phyloP scores from a whole-genome alignment of 2,888 invertebrate species.

The Eupithecia dodoneata region DNA sequence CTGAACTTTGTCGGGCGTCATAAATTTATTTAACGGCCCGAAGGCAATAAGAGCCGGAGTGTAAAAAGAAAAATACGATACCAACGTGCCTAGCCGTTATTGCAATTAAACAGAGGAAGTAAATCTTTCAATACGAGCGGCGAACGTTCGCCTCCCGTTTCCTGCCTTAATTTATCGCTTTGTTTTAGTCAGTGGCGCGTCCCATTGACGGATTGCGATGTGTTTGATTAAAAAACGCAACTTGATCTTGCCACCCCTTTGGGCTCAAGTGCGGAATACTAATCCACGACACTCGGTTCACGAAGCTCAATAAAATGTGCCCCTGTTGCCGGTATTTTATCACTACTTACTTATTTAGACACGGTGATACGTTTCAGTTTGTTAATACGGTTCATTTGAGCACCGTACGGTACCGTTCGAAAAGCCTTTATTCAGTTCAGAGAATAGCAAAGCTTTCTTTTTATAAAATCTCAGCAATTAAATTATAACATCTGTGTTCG shows the following conservation, averaged over 20 bases:
- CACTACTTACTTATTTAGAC: constrained; percentile 40
- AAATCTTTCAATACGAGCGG: constrained; percentile 84
- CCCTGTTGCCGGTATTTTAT: constrained; percentile 48
- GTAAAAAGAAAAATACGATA: constrained; percentile 85
- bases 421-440: constrained; percentile 44
- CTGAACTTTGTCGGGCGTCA: constrained; percentile 83
- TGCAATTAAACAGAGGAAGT: constrained; percentile 85
- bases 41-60: constrained; percentile 84
- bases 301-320: constrained; percentile 50
- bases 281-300: constrained; percentile 51
- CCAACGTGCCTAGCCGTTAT: constrained; percentile 85
- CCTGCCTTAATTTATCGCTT: constrained; percentile 82
- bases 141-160: constrained; percentile 78
- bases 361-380: constrained; percentile 41
- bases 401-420: background rate
- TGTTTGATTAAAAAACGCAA: constrained; percentile 81
- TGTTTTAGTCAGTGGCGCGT: constrained; percentile 81
- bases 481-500: constrained; percentile 59
- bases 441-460: constrained; percentile 20
- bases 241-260: constrained; percentile 71
- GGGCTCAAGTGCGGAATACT: constrained; percentile 57
- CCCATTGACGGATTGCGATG: constrained; percentile 82
- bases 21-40: constrained; percentile 84
- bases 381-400: constrained; percentile 31
- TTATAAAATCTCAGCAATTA: constrained; percentile 45